Percentiles rank a stretch among this genome's conserved stretches.
phyloP scores from a whole-genome alignment of 2,113 vertebrate species.

The Hemichromis elongatus region DNA sequence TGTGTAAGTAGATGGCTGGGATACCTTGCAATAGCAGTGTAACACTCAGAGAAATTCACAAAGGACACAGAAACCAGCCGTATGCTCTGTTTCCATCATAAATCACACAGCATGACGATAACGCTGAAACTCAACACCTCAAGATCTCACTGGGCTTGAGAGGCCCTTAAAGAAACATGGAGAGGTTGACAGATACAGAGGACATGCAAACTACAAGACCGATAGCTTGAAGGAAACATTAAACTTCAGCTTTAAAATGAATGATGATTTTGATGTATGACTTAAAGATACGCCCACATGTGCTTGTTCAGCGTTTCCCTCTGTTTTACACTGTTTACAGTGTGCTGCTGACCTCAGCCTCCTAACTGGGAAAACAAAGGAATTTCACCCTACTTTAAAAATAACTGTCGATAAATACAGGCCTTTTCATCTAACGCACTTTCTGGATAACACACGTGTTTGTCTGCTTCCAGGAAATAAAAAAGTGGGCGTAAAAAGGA shows the following conservation, averaged over 20 bases:
- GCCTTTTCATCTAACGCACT: background rate
- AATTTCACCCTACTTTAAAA: background rate
- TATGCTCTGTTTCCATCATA: slow-evolving; percentile 21
- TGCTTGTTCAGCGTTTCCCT: background rate
- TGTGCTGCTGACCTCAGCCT: background rate
- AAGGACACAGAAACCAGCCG: background rate
- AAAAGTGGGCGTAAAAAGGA: background rate
- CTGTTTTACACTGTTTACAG: background rate
- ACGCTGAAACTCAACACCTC: slow-evolving; percentile 63
- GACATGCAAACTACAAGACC: background rate
- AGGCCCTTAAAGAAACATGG: slow-evolving; percentile 28
- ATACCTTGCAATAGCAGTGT: background rate
- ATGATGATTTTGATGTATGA: background rate
- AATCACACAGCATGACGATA: slow-evolving; percentile 44
- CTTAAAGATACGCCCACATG: background rate
- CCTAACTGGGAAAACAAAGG: background rate
- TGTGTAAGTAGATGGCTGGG: background rate
- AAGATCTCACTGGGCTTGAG: slow-evolving; percentile 20
- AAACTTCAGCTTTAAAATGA: background rate
- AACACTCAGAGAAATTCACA: background rate
- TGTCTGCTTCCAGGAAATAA: slow-evolving; percentile 32
- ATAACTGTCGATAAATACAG: background rate
- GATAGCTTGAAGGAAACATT: background rate
- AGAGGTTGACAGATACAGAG: background rate
- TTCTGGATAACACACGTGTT: background rate